Evolutionary conservation across 2,113 vertebrate genomes (phyloP).

Genomic region (Lagopus muta): DNA sequence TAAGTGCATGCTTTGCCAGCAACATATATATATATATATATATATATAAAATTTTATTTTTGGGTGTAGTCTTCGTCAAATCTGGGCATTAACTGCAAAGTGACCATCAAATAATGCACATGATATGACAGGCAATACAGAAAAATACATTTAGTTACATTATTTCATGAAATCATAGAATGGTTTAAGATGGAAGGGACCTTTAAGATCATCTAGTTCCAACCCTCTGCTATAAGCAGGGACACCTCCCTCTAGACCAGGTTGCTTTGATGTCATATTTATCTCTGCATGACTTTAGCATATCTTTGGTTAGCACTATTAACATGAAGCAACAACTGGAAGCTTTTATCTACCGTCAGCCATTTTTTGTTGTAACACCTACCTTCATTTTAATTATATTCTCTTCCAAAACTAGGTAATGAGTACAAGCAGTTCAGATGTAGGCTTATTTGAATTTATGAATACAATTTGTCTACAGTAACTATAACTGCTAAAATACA

Average conservation of each 20-base stretch:
- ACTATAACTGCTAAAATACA: neutral
- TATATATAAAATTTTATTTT: neutral
- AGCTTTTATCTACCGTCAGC: neutral
- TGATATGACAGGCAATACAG: neutral
- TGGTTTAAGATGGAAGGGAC: too few species aligned
- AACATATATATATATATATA: neutral
- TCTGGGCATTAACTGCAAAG: neutral
- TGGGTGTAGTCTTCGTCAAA: neutral
- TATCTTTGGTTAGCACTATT: neutral
- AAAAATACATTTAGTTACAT: neutral
- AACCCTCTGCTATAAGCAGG: too few species aligned
- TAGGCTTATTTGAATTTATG: neutral
- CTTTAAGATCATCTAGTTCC: too few species aligned
- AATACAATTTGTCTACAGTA: neutral
- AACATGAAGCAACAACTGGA: neutral
- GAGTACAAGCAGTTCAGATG: neutral
- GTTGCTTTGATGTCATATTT: neutral
- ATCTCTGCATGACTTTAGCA: neutral
- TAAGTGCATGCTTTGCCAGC: neutral
- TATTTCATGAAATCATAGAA: neutral
- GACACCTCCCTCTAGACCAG: too few species aligned
- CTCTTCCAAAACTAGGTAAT: neutral
- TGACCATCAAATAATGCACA: neutral
- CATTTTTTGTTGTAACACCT: neutral
- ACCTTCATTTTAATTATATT: neutral